Evolutionary conservation across 2,113 vertebrate species (phyloP), one percentile per base, ranked within the genome.

Genomic region (Shinisaurus crocodilurus): DNA sequence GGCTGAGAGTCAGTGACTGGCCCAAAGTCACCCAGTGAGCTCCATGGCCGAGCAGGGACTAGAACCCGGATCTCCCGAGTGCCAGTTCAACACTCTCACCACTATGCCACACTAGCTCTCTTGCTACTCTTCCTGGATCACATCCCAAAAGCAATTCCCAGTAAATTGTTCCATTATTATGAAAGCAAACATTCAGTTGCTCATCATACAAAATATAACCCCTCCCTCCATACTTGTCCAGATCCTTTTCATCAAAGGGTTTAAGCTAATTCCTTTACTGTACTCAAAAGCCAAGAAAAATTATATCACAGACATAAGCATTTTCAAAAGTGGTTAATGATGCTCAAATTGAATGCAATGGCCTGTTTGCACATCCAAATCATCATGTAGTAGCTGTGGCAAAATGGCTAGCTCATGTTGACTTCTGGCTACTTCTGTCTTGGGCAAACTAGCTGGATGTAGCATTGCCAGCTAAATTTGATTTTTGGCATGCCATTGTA

Each of bases 151-250:
- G 2, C 7, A 48, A 57, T 27, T 43, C 13, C 65, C 83, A 67
- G 6, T 45, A 89, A 93, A 75, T 43, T 67, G 88, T 63, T 82
- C 40, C 79, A 92, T 75, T 82, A 86, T 18, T 15, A n/a, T 57
- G 90, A 91, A 87, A 90, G 54, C 23, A 13, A 89, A 60, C 34
- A 63, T 60, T 82, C 81, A 82, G 34, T n/a, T 57, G 50, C 32
- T 82, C 50, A n/a, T 82, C 77, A 57, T 57, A 60, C 57, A 57
- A 75, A 57, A n/a, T 16, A 81, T 54, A 16, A 48, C 27, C 25
- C 48, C 4, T 83, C 82, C n/a, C 23, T 83, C 81, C 9, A 63
- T 67, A 48, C 23, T 67, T 27, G 82, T 70, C 15, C 40, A 37
- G 25, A 69, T 34, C 40, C 29, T 45, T 85, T 63, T 25, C 10